Evolutionary conservation across 2,888 invertebrate genomes (phyloP), one percentile per base, ranked within the genome.

Genomic region (Philhelius pedissequus): DNA sequence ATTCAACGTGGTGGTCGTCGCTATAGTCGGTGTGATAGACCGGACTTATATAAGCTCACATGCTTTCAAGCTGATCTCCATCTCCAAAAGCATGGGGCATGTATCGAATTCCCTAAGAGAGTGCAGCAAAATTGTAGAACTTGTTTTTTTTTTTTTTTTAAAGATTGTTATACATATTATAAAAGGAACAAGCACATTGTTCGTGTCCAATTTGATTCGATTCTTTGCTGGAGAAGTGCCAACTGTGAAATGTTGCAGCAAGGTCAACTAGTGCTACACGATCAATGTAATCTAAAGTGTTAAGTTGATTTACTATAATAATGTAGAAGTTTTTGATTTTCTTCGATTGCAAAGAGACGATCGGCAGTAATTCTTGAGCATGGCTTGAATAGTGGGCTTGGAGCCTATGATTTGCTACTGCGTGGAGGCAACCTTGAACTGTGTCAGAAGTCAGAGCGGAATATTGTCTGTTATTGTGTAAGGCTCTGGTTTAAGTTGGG

Each of bases 251-350:
- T 68, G 75, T 35, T 54, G 58, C 75, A 40, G 30, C 81, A 81
- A 81, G 81, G 81, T 81, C 81, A 81, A 52, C 81, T 58, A 81
- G 81, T 81, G 69, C 76, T 81, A 58, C 58, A 76, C 76, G 80
- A 76, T 56, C 76, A 50, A 64, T 76, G 66, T 58, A 77, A 77
- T 81, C 50, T 66, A 43, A 62, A 71, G 71, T 78, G 74, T 54
- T 74, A 71, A 71, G 71, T 20, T 45, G 62, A 62, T 71, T 77
- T 62, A 62, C 50, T 71, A n/a, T n/a, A 22, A 43, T 70, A 54
- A 43, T 62, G 71, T 22, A 38, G 50, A 3, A 45, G 13, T 15
- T 40, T 64, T 45, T 30, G 30, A 30, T 54, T 54, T 35, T 20
- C 3, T 56, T 32, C 15, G 48, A 4, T 64, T 30, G 9, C 18